These are phyloP conservation scores for Corapipo altera DNA, from an alignment of 2,113 vertebrate genomes.

Conservation along the genomic window DNA sequence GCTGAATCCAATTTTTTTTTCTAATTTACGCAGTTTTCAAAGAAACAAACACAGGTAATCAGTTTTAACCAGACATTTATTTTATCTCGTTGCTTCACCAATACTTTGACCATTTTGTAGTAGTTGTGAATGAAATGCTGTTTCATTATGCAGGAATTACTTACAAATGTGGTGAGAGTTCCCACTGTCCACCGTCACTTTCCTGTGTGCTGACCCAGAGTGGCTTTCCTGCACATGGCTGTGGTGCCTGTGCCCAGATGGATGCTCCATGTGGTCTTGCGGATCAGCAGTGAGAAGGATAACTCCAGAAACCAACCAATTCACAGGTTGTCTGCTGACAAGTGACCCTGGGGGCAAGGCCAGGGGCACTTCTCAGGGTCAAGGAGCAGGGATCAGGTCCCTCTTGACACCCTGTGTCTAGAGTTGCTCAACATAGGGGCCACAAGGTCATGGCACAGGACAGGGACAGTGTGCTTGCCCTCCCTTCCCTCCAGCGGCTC, in stretches of 20 bases:
- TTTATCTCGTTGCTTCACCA: neutral
- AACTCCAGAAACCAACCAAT: fast-evolving
- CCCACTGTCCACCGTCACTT: neutral
- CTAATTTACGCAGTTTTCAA: neutral
- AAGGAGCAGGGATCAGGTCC: neutral
- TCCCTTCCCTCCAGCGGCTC: neutral
- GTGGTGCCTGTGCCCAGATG: fast-evolving
- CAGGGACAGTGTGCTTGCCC: fast-evolving
- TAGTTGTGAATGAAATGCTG: neutral
- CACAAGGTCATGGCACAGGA: neutral
- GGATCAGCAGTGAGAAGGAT: neutral
- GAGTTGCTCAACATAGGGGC: fast-evolving
- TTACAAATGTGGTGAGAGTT: neutral
- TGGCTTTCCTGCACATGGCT: fast-evolving
- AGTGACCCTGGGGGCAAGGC: neutral
- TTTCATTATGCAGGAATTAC: neutral
- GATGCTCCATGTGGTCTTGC: fast-evolving
- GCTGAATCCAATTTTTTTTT: neutral
- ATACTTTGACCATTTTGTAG: neutral
- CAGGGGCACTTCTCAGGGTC: no score
- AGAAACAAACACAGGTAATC: neutral
- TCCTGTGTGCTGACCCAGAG: fast-evolving
- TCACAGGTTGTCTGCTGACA: neutral
- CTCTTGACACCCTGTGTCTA: neutral
- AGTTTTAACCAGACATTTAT: neutral